Conservation (phyloP, 2,113 vertebrate genomes). For the Eubucco bourcierii region DNA sequence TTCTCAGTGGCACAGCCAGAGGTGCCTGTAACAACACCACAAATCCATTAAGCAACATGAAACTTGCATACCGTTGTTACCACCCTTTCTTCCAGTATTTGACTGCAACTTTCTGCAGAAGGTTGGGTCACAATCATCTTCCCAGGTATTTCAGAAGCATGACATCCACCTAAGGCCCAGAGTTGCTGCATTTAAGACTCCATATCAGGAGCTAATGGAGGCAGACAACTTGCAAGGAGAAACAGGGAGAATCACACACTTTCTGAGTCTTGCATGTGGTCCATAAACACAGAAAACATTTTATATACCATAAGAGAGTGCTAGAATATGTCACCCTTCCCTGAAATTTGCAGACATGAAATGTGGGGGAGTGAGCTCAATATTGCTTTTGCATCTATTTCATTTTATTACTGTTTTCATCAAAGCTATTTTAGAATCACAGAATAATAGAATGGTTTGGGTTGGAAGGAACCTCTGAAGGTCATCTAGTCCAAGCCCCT, state of each 20-base stretch:
- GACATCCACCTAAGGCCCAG: neutral
- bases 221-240: neutral
- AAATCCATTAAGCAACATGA: neutral
- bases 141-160: neutral
- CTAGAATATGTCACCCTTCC: neutral
- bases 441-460: no score
- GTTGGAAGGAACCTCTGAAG: no score
- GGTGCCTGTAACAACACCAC: neutral
- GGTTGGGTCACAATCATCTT: neutral
- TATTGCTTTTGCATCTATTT: no score
- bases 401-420: no score
- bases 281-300: neutral
- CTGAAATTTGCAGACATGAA: neutral
- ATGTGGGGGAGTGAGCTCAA: no score
- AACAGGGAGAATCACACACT: neutral
- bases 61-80: neutral
- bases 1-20: neutral
- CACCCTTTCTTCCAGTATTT: neutral
- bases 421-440: no score
- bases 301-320: neutral
- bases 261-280: neutral
- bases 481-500: no score
- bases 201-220: neutral
- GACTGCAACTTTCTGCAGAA: neutral
- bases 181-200: neutral